Conservation (phyloP, 1,140 invertebrate genomes). For the Colletes latitarsis region DNA sequence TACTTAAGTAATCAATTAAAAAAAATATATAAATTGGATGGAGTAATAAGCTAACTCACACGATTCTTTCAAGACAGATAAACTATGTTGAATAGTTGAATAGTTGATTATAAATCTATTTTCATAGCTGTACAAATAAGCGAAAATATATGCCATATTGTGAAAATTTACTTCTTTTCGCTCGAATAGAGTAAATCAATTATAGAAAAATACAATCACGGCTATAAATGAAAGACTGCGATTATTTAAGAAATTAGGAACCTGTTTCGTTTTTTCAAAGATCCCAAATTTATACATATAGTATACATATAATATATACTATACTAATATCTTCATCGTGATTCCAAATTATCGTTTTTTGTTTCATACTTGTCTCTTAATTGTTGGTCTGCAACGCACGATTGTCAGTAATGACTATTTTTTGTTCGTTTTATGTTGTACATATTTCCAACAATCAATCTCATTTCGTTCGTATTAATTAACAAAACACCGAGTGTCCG, state of each 20-base stretch:
- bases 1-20: not conserved
- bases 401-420: conserved; percentile 33
- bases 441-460: not conserved
- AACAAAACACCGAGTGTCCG: conserved; percentile 4
- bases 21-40: not conserved
- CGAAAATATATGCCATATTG: not conserved
- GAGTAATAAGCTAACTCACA: not conserved
- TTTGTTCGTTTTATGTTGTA: not conserved
- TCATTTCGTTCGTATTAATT: not conserved
- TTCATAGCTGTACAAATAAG: not conserved
- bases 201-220: conserved; percentile 14
- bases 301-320: too few relatives aligned
- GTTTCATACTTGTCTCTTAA: not conserved
- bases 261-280: not conserved
- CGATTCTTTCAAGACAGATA: not conserved
- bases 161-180: not conserved
- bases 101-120: not conserved
- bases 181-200: not conserved
- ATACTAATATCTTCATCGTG: not conserved
- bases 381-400: conserved; percentile 30
- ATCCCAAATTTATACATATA: not conserved
- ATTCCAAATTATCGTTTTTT: not conserved
- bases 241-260: conserved; percentile 31
- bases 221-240: conserved; percentile 5
- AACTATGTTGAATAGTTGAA: not conserved